These are phyloP conservation scores for Diglossa brunneiventris DNA, from an alignment of 2,113 vertebrate genomes.

Conservation along the genomic window DNA sequence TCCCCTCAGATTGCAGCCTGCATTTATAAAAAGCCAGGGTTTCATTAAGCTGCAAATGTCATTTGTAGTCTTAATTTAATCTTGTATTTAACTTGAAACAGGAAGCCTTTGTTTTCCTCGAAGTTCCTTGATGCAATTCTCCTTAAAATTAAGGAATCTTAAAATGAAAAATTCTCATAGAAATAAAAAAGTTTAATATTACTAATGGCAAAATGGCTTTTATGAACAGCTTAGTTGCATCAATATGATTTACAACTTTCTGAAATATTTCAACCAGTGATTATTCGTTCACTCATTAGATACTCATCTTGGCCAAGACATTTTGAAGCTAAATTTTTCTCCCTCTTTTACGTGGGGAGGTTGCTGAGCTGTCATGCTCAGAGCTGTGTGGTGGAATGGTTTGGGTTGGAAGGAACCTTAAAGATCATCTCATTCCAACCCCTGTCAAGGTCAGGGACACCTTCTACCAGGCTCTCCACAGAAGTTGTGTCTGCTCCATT, in stretches of 20 bases:
- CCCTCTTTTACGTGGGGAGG: not conserved
- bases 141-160: not conserved
- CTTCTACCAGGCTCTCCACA: not conserved
- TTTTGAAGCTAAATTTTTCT: not conserved
- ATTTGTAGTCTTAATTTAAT: not conserved
- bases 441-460: not conserved
- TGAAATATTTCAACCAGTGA: not conserved
- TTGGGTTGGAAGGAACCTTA: not conserved
- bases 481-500: not conserved
- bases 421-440: not conserved
- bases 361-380: not conserved
- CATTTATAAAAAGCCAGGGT: not conserved
- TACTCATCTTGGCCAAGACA: not conserved
- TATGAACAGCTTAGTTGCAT: not conserved
- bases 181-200: not conserved
- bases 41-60: not conserved
- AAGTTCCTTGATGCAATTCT: not conserved
- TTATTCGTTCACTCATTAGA: not conserved
- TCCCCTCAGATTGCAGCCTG: not conserved
- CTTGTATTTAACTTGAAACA: not conserved
- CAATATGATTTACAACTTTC: not conserved
- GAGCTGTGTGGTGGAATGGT: not conserved
- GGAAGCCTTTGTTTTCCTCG: not conserved
- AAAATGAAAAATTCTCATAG: not conserved
- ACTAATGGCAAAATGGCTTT: not conserved